These are phyloP conservation scores for Pogonocherus hispidulus DNA, from an alignment of 2,888 invertebrate species.

Conservation along the genomic window DNA sequence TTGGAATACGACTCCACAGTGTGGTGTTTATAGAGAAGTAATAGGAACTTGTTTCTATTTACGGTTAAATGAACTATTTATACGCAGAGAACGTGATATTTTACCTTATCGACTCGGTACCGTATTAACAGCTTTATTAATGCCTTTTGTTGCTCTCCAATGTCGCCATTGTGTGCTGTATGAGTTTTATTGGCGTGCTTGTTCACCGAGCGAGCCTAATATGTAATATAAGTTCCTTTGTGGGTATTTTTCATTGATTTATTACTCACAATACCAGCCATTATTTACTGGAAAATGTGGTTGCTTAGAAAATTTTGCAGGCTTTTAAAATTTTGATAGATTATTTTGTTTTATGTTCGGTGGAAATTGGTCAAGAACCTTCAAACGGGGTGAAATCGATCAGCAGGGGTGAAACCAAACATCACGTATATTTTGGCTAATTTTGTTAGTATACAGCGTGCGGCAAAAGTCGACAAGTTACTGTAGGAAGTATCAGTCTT, in stretches of 20 bases:
- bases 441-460: conserved; percentile 18
- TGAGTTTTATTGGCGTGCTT: conserved; percentile 14
- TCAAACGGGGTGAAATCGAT: conserved; percentile 37
- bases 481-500: conserved; percentile 25
- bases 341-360: too few species aligned
- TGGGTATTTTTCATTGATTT: neutral
- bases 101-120: conserved; percentile 50
- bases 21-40: conserved; percentile 29
- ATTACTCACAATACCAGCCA: too few species aligned
- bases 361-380: too few species aligned
- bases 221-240: neutral
- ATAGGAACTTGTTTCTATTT: conserved; percentile 49
- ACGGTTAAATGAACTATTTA: conserved; percentile 51
- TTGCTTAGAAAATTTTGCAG: neutral
- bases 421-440: conserved; percentile 22
- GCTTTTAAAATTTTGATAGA: too few species aligned
- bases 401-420: conserved; percentile 29
- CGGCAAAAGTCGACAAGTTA: conserved; percentile 21
- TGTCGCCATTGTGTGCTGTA: conserved; percentile 21
- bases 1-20: conserved; percentile 26
- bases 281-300: too few species aligned
- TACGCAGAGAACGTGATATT: conserved; percentile 51
- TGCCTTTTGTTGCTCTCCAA: conserved; percentile 47
- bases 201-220: conserved; percentile 23
- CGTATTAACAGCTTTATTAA: conserved; percentile 55